These are phyloP conservation scores for Sclerurus mexicanus DNA, from an alignment of 2,113 vertebrate genomes.

Conservation along the genomic window DNA sequence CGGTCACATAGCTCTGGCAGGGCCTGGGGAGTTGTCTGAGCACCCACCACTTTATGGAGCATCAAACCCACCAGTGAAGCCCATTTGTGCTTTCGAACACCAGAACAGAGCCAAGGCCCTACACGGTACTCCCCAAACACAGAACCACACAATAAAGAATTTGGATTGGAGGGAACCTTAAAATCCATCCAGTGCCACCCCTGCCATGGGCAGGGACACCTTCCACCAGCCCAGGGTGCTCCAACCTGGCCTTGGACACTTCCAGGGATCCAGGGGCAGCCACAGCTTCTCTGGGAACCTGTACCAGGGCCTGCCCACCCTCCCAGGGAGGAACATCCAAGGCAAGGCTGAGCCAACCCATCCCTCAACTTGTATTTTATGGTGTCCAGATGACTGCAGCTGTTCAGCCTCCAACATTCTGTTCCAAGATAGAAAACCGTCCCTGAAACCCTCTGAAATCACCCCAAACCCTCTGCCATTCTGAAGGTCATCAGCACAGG, in stretches of 20 bases:
- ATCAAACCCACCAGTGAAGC: too few species aligned
- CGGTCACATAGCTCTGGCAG: fast-evolving
- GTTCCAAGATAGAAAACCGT: neutral
- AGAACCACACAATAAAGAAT: too few species aligned
- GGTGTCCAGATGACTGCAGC: neutral
- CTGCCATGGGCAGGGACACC: too few species aligned
- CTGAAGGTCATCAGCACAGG: neutral
- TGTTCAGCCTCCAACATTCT: neutral
- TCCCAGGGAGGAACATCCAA: neutral
- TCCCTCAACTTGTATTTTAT: neutral
- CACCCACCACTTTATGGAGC: neutral
- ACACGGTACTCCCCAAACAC: neutral
- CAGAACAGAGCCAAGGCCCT: neutral
- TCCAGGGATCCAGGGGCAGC: too few species aligned
- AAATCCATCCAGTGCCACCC: too few species aligned
- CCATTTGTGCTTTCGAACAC: neutral
- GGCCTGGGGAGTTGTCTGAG: neutral
- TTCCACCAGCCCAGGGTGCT: too few species aligned
- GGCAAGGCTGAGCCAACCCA: neutral
- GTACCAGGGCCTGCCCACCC: too few species aligned
- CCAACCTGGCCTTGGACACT: too few species aligned
- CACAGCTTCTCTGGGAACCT: too few species aligned
- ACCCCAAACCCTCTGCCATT: neutral
- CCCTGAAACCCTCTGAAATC: fast-evolving
- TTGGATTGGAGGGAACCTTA: too few species aligned